phyloP scores from a whole-genome alignment of 2,888 invertebrate genomes.

The Rhagonycha fulva region DNA sequence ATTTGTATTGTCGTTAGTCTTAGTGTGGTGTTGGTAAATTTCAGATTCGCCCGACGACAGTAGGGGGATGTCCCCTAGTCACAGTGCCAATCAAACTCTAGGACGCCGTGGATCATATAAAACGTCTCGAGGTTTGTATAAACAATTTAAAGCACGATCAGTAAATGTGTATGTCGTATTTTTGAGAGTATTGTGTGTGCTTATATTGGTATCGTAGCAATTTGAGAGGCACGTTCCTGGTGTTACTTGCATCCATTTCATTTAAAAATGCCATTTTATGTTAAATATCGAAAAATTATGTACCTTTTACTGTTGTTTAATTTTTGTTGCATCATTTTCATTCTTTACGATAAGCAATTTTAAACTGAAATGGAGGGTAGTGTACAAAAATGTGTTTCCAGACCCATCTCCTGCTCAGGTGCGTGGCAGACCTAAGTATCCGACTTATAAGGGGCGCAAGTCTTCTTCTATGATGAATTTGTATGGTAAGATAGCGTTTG shows the following conservation, averaged over 20 bases:
- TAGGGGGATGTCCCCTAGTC: constrained; percentile 73
- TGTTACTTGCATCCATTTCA: constrained; percentile 44
- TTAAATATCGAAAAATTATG: constrained; percentile 1
- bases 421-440: constrained; percentile 83
- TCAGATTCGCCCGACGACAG: constrained; percentile 78
- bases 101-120: constrained; percentile 86
- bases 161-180: constrained; percentile 5
- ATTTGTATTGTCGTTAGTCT: not conserved
- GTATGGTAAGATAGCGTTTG: constrained; percentile 79
- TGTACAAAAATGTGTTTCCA: constrained; percentile 70
- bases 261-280: constrained; percentile 38
- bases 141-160: constrained; percentile 5
- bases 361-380: constrained; percentile 49
- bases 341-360: constrained; percentile 30
- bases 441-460: constrained; percentile 85
- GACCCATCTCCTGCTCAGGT: constrained; percentile 79
- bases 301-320: not conserved
- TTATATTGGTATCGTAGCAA: constrained; percentile 25
- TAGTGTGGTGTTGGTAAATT: constrained; percentile 42
- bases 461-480: constrained; percentile 95
- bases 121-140: constrained; percentile 75
- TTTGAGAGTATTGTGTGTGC: constrained; percentile 22
- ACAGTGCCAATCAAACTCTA: constrained; percentile 66
- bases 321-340: not conserved
- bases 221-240: constrained; percentile 30